These are phyloP conservation scores for Puntigrus tetrazona DNA, from an alignment of 2,113 vertebrate species.

Conservation along the genomic window DNA sequence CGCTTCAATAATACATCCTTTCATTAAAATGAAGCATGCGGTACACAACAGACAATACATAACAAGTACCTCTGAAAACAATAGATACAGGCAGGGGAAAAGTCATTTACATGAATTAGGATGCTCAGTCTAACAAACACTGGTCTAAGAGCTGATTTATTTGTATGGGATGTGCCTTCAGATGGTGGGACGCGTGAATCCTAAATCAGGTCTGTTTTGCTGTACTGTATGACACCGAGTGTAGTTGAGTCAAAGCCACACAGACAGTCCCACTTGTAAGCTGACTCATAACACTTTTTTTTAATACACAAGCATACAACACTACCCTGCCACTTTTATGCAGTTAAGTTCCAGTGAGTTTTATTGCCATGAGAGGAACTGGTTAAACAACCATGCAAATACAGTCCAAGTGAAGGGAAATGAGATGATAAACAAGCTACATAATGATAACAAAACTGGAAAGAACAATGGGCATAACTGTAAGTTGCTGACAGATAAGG, in stretches of 20 bases:
- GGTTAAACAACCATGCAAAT: neutral
- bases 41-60: neutral
- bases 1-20: neutral
- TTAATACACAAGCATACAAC: neutral
- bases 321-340: neutral
- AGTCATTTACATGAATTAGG: neutral
- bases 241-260: neutral
- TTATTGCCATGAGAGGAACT: neutral
- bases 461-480: neutral
- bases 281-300: neutral
- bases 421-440: neutral
- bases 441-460: neutral
- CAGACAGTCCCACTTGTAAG: neutral
- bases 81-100: neutral
- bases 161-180: neutral
- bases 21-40: neutral
- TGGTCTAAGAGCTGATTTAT: neutral
- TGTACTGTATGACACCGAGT: neutral
- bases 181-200: neutral
- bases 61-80: neutral
- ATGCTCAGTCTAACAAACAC: constrained; percentile 3
- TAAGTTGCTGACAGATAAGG: neutral
- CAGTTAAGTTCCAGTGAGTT: neutral
- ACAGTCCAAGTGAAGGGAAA: neutral
- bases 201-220: neutral